A percentile compares a stretch with the other conserved stretches of the same genome.
Conservation (phyloP, 2,113 vertebrate genomes). For the Pygoscelis antarcticus region DNA sequence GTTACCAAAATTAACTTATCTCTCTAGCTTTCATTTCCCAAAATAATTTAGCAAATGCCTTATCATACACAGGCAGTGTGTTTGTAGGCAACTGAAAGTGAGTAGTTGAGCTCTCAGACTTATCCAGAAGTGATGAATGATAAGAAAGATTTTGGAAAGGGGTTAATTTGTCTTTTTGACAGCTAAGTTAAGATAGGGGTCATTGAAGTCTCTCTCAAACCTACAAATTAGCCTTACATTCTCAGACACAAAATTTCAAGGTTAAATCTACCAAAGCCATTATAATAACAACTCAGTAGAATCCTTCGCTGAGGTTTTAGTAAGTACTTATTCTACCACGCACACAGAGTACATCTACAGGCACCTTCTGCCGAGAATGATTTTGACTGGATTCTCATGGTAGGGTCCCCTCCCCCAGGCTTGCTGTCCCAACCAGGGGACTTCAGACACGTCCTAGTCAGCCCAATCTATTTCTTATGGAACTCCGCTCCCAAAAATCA, state of each 20-base stretch:
- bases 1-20: background rate
- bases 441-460: background rate
- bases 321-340: background rate
- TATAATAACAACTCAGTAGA: background rate
- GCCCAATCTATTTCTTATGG: background rate
- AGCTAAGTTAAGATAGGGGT: constrained; percentile 60
- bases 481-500: background rate
- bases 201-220: constrained; percentile 34
- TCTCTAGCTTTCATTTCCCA: background rate
- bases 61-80: background rate
- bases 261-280: constrained; percentile 14
- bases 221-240: constrained; percentile 24
- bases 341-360: background rate
- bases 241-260: constrained; percentile 36
- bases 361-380: background rate
- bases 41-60: constrained; percentile 1
- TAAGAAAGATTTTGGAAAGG: constrained; percentile 65
- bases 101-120: constrained; percentile 18
- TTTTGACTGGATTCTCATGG: background rate
- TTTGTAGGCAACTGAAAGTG: constrained; percentile 25
- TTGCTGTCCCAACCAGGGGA: background rate
- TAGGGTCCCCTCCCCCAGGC: background rate
- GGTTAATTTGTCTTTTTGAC: constrained; percentile 71
- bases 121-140: constrained; percentile 64
- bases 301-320: background rate